Evolutionary conservation across 92 coral and sea anemone species (phyloP), one percentile per base, ranked within the genome.

Genomic region (Actinostola sp.): DNA sequence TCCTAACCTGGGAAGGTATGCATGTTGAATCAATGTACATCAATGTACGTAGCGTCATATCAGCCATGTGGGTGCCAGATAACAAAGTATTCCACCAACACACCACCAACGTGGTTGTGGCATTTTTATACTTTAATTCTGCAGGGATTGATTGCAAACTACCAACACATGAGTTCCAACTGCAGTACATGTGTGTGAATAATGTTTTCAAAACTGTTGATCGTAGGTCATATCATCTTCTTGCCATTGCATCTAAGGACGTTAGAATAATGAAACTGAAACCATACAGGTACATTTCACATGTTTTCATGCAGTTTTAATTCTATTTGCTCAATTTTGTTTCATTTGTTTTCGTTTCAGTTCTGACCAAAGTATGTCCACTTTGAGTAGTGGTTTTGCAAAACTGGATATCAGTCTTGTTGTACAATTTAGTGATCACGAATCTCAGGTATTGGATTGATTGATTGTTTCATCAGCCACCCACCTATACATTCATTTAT

Each of bases 1-100:
- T 49, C 98, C 98, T 75, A 94, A 94, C 71, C 81, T 94, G 32
- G 98, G 98, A 82, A 91, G 98, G 98, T 94, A 84, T n/a, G n/a
- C n/a, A n/a, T n/a, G n/a, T n/a, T n/a, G n/a, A n/a, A n/a, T n/a
- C n/a, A n/a, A n/a, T n/a, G n/a, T n/a, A n/a, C n/a, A n/a, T n/a
- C n/a, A n/a, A n/a, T n/a, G n/a, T n/a, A n/a, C n/a, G n/a, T n/a
- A n/a, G n/a, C n/a, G n/a, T n/a, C n/a, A n/a, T n/a, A n/a, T n/a
- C n/a, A n/a, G n/a, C n/a, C n/a, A n/a, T 52, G 7, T 52, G 15
- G 46, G 7, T 41, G 7, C 15, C 7, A n/a, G n/a, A n/a, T n/a
- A n/a, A n/a, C n/a, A n/a, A n/a, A n/a, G n/a, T n/a, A n/a, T n/a
- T n/a, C n/a, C n/a, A n/a, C n/a, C n/a, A n/a, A n/a, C n/a, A n/a